Conservation (phyloP, 2,888 invertebrate species). For the Spisula subtruncata region DNA sequence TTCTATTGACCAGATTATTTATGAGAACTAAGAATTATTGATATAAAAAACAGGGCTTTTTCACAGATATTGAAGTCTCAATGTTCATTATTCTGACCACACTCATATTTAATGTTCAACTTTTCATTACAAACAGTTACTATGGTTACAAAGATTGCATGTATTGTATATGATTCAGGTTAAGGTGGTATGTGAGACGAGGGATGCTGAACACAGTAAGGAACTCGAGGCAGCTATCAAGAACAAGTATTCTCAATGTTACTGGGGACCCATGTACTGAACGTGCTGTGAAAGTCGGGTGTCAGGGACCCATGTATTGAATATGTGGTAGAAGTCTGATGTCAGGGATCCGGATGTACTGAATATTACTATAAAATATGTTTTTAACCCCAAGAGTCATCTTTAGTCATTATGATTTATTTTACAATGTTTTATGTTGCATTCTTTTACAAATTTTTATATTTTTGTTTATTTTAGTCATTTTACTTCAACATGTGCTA, state of each 20-base stretch:
- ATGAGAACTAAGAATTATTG: neutral
- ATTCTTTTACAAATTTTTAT: no score
- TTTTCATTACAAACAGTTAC: no score
- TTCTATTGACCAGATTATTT: neutral
- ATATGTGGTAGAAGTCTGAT: no score
- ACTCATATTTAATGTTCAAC: no score
- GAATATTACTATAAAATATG: no score
- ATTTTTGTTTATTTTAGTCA: no score
- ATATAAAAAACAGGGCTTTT: neutral
- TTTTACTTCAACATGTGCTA: no score
- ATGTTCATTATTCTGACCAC: neutral
- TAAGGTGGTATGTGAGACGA: conserved; percentile 96
- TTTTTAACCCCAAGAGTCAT: no score
- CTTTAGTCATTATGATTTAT: no score
- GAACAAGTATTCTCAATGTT: conserved; percentile 79
- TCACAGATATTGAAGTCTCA: neutral
- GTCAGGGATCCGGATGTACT: no score
- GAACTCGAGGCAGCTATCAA: conserved; percentile 88
- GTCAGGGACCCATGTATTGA: no score
- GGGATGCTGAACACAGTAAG: conserved; percentile 93
- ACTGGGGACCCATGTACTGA: conserved; percentile 75
- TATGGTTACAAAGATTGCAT: neutral
- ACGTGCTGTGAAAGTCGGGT: neutral
- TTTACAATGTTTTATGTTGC: no score
- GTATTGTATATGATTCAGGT: conserved; percentile 89